Evolutionary conservation across 2,797 vertebrate species (phyloP).

Genomic region (Myiotriccus ornatus): DNA sequence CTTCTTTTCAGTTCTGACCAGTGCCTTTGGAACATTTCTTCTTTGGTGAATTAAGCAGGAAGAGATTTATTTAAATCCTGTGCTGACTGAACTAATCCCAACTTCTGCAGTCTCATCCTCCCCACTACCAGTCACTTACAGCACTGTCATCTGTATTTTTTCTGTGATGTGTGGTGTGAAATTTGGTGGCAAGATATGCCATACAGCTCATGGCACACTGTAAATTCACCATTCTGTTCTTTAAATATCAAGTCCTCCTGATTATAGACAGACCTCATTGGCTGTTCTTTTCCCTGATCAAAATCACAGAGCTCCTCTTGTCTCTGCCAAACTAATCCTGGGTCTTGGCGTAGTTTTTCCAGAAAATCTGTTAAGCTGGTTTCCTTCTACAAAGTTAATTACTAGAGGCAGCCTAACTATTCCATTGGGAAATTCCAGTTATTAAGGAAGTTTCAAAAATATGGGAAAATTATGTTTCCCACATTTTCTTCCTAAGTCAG

Average conservation of each 20-base stretch:
- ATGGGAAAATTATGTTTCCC: constrained; percentile 34
- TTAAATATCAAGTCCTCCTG: not conserved
- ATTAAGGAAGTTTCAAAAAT: constrained; percentile 15
- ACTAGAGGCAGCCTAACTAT: constrained; percentile 8
- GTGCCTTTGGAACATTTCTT: not conserved
- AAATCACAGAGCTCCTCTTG: not conserved
- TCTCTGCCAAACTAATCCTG: constrained; percentile 28
- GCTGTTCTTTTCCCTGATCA: not conserved
- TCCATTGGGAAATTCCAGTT: constrained; percentile 35
- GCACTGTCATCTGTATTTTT: not conserved
- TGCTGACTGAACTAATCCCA: not conserved
- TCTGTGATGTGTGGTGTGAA: not conserved
- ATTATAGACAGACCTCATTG: not conserved
- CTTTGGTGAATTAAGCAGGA: not conserved
- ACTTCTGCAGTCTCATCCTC: not conserved
- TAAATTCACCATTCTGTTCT: not conserved
- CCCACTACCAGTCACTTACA: not conserved
- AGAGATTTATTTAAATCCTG: not conserved
- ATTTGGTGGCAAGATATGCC: not conserved
- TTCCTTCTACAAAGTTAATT: constrained; percentile 40
- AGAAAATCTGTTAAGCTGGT: constrained; percentile 15
- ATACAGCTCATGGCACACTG: not conserved
- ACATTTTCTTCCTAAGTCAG: not conserved
- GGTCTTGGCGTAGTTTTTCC: not conserved
- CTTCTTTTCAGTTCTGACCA: not conserved